Evolutionary conservation across 1,140 invertebrate species (phyloP).

Genomic region (Eumaeus atala): DNA sequence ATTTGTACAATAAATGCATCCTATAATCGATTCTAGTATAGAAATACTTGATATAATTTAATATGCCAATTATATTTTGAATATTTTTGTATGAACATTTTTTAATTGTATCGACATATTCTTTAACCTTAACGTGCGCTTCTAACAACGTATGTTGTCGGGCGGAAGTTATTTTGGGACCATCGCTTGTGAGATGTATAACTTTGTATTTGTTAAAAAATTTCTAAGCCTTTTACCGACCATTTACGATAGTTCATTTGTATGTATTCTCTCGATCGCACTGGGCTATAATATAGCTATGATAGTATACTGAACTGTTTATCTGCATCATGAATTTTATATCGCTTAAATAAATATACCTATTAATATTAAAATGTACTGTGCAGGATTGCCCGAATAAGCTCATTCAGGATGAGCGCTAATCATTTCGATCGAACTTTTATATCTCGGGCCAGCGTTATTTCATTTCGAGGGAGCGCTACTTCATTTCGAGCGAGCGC

Average conservation of each 20-base stretch:
- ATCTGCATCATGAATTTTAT: too few species aligned
- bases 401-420: too few species aligned
- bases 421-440: too few species aligned
- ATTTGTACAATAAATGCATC: slow-evolving; percentile 4
- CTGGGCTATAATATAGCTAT: background rate
- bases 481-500: too few species aligned
- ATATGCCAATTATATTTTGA: background rate
- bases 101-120: slow-evolving; percentile 2
- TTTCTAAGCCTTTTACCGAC: slow-evolving; percentile 9
- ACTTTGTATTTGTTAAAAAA: slow-evolving; percentile 1
- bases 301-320: too few species aligned
- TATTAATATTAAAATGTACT: too few species aligned
- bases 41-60: slow-evolving; percentile 1
- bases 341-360: too few species aligned
- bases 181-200: slow-evolving; percentile 21
- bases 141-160: background rate
- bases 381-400: too few species aligned
- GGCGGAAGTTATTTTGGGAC: slow-evolving; percentile 44
- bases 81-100: slow-evolving; percentile 11
- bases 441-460: too few species aligned
- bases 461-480: too few species aligned
- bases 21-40: slow-evolving; percentile 7
- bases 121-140: background rate
- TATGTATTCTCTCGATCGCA: background rate
- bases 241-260: slow-evolving; percentile 1